Evolutionary conservation across 2,113 vertebrate genomes (phyloP).

Genomic region (Heteronetta atricapilla): DNA sequence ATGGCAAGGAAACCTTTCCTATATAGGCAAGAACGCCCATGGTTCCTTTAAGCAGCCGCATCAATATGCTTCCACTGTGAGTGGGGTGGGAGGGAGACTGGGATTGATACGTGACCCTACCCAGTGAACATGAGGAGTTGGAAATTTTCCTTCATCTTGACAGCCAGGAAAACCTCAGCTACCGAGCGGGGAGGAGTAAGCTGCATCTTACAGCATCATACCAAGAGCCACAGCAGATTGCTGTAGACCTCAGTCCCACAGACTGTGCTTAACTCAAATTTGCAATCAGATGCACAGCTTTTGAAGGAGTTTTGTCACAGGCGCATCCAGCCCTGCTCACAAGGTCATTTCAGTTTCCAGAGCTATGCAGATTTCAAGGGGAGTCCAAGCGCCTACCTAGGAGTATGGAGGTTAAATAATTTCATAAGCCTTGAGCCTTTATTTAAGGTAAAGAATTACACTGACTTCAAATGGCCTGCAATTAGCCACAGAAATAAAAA

Average conservation of each 20-base stretch:
- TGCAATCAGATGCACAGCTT: neutral
- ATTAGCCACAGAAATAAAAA: neutral
- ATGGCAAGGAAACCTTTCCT: neutral
- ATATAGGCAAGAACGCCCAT: neutral
- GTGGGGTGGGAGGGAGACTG: rapidly evolving
- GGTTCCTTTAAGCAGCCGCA: neutral
- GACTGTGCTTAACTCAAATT: neutral
- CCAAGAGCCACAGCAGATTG: neutral
- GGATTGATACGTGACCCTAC: no score
- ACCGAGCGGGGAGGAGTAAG: neutral
- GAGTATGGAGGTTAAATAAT: neutral
- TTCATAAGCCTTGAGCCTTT: neutral
- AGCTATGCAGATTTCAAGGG: neutral
- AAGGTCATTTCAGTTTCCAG: neutral
- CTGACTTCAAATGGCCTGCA: neutral
- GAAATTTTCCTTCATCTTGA: neutral
- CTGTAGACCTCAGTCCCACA: neutral
- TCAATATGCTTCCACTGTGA: rapidly evolving
- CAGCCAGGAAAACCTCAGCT: neutral
- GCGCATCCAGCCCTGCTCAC: neutral
- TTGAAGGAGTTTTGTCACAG: neutral
- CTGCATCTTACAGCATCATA: neutral
- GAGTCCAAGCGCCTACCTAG: neutral
- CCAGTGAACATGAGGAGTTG: neutral
- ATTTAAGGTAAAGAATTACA: neutral